phyloP scores from a whole-genome alignment of 2,113 vertebrate species.

The Piprites chloris region DNA sequence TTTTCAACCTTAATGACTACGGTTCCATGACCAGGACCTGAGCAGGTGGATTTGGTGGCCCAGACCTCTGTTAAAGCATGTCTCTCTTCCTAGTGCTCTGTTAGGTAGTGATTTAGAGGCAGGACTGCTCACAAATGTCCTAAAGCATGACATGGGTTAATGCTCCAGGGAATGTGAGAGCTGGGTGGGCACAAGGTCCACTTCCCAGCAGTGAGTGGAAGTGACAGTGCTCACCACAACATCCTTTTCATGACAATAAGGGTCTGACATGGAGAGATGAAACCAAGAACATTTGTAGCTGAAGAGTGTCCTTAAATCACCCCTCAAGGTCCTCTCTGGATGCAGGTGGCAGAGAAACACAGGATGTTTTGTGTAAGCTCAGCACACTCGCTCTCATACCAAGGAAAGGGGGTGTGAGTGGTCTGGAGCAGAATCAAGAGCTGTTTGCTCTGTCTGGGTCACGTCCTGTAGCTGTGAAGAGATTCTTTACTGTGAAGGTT shows the following conservation, averaged over 20 bases:
- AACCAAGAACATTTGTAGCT: neutral
- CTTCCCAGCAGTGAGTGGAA: neutral
- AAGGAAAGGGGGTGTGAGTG: neutral
- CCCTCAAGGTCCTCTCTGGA: neutral
- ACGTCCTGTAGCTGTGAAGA: neutral
- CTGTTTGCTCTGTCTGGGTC: neutral
- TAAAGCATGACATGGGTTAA: neutral
- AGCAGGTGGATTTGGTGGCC: neutral
- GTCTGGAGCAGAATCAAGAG: neutral
- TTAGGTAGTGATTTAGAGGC: neutral
- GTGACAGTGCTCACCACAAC: neutral
- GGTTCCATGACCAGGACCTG: neutral
- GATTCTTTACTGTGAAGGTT: neutral
- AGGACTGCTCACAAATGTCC: neutral
- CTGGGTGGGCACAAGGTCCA: neutral
- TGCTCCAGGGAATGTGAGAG: neutral
- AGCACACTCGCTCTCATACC: neutral
- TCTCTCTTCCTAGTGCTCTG: rapidly evolving
- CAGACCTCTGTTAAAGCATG: neutral
- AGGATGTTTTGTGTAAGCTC: neutral
- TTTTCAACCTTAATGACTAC: neutral
- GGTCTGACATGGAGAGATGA: neutral
- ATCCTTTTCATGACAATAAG: neutral
- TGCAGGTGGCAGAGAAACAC: neutral
- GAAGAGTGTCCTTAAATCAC: neutral